Evolutionary conservation across 2,113 vertebrate genomes (phyloP).

Genomic region (Acanthochromis polyacanthus): DNA sequence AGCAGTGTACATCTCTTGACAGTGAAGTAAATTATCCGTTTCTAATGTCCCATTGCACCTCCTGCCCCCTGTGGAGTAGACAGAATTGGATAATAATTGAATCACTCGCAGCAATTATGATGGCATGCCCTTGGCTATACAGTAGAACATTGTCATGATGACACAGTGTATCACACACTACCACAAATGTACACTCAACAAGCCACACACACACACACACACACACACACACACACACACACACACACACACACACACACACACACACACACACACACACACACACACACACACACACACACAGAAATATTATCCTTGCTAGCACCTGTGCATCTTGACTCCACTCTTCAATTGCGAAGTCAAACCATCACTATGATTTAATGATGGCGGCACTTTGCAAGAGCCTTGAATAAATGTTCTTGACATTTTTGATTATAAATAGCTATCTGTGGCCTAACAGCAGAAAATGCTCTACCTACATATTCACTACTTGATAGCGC

Average conservation of each 20-base stretch:
- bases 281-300: background rate
- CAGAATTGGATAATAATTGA: slow-evolving; percentile 78
- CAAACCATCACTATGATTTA: background rate
- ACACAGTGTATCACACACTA: slow-evolving; percentile 33
- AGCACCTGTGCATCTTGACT: slow-evolving; percentile 3
- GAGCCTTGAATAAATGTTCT: slow-evolving; percentile 1
- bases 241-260: background rate
- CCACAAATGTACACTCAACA: slow-evolving; percentile 34
- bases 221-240: background rate
- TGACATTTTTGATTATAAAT: background rate
- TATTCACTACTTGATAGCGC: background rate
- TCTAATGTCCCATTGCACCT: slow-evolving; percentile 62
- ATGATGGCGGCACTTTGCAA: slow-evolving; percentile 1
- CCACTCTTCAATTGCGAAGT: slow-evolving; percentile 12
- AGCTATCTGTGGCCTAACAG: background rate
- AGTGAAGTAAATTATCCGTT: slow-evolving; percentile 74
- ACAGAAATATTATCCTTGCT: background rate
- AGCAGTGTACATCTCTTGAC: slow-evolving; percentile 49
- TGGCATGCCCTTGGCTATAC: slow-evolving; percentile 66
- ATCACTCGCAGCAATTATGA: slow-evolving; percentile 74
- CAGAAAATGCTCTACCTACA: background rate
- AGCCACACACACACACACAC: background rate
- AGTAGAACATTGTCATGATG: slow-evolving; percentile 51
- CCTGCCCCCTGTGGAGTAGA: slow-evolving; percentile 67
- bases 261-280: slow-evolving; percentile 8